A percentile compares a stretch with the other conserved stretches of the same genome.
Conservation (phyloP, 2,797 vertebrate genomes). For the Neopelma chrysocephalum region DNA sequence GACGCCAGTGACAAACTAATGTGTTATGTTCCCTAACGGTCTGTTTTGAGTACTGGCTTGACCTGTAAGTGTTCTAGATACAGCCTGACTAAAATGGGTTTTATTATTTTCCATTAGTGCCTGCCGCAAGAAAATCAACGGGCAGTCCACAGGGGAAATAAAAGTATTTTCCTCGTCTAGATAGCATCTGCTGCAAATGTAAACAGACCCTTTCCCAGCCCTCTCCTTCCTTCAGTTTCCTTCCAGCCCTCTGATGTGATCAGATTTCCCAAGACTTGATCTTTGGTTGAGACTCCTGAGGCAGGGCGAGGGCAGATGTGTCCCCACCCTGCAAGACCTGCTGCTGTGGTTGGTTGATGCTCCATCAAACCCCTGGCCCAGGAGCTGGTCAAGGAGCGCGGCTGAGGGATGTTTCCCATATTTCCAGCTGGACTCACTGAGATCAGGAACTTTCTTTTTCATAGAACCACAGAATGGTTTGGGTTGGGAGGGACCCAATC, state of each 20-base stretch:
- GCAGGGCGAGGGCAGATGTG: not conserved
- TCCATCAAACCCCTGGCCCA: not conserved
- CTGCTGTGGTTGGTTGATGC: not conserved
- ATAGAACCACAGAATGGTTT: not conserved
- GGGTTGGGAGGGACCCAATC: not conserved
- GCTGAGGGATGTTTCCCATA: fast-evolving
- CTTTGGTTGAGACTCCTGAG: not conserved
- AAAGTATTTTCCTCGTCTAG: constrained; percentile 65
- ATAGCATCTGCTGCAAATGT: constrained; percentile 60
- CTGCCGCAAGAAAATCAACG: constrained; percentile 71
- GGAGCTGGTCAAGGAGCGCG: not conserved
- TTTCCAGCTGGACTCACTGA: not conserved
- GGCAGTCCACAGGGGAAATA: constrained; percentile 72
- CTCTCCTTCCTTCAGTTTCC: not conserved
- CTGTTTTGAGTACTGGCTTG: constrained; percentile 74
- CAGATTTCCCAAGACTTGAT: not conserved
- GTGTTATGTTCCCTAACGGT: constrained; percentile 66
- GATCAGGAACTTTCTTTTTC: not conserved
- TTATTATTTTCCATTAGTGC: constrained; percentile 80
- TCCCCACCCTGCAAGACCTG: fast-evolving
- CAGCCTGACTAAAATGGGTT: constrained; percentile 73
- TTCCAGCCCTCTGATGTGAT: not conserved
- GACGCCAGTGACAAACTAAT: constrained; percentile 65
- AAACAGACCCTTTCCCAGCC: constrained; percentile 41
- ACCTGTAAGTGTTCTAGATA: constrained; percentile 77